Conservation (phyloP, 2,888 invertebrate species). For the Tipula vernalis region DNA sequence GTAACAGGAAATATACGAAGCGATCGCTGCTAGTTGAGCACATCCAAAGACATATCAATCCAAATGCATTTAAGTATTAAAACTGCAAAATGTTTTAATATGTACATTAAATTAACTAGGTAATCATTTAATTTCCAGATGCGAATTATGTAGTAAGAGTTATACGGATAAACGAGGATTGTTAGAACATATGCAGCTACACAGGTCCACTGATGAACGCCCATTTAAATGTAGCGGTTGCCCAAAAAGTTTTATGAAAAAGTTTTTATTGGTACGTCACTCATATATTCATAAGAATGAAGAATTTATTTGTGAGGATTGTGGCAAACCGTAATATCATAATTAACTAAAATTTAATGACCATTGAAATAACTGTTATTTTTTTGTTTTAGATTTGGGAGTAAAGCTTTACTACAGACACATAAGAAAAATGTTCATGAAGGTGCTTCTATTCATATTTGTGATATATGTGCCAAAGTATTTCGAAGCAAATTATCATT, state of each 20-base stretch:
- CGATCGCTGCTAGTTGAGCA: conserved; percentile 30
- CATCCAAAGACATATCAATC: conserved; percentile 30
- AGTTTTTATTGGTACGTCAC: background rate
- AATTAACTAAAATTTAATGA: background rate
- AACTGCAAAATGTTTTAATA: background rate
- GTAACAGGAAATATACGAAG: conserved; percentile 31
- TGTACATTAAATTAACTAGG: background rate
- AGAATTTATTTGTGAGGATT: background rate
- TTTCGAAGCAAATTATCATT: conserved; percentile 11
- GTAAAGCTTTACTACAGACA: background rate
- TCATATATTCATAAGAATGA: background rate
- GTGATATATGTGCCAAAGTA: conserved; percentile 14
- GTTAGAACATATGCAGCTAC: background rate
- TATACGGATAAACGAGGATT: background rate
- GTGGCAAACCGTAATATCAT: background rate
- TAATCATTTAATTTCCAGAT: background rate
- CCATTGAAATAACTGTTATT: background rate
- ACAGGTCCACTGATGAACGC: background rate
- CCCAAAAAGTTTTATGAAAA: background rate
- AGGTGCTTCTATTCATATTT: conserved; percentile 11
- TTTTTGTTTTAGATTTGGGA: conserved; percentile 8
- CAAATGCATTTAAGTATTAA: conserved; percentile 31
- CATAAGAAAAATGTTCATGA: conserved; percentile 8
- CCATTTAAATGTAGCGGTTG: background rate
- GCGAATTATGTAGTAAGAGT: background rate